A percentile compares a stretch with the other conserved stretches of the same genome.
Conservation (phyloP, 2,113 vertebrate genomes). For the Chloropsis hardwickii region DNA sequence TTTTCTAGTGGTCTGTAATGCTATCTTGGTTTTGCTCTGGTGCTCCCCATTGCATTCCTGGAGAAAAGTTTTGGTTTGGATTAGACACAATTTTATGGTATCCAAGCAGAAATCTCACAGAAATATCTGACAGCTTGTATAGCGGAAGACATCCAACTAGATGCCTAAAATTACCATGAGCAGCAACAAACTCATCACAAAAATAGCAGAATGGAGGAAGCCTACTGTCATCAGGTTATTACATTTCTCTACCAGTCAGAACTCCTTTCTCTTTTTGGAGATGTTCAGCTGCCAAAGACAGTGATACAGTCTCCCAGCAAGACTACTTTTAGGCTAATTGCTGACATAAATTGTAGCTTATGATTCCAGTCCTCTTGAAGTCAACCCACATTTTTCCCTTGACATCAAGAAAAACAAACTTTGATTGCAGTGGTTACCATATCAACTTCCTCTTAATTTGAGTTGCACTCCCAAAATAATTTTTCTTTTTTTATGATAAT, state of each 20-base stretch:
- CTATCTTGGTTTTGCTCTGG: background rate
- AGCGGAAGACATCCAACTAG: background rate
- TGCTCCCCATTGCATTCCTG: background rate
- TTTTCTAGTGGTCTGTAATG: background rate
- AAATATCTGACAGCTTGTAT: background rate
- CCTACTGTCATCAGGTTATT: background rate
- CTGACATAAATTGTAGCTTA: constrained; percentile 10
- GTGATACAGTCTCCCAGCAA: background rate
- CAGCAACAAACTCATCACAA: background rate
- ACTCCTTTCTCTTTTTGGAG: background rate
- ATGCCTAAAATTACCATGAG: background rate
- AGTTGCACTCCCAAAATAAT: constrained; percentile 27
- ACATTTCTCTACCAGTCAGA: background rate
- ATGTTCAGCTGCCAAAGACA: background rate
- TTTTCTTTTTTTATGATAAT: constrained; percentile 54
- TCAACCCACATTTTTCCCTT: background rate
- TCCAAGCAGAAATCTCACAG: background rate
- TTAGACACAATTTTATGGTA: background rate
- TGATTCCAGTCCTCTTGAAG: background rate
- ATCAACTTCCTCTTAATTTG: constrained; percentile 36
- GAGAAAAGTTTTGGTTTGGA: background rate
- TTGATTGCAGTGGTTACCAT: constrained; percentile 21
- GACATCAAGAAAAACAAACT: background rate
- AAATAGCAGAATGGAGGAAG: background rate
- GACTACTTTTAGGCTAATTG: constrained; percentile 13